Evolutionary conservation across 2,888 invertebrate species (phyloP), one percentile per base, ranked within the genome.

Genomic region (Fragum whitleyi): DNA sequence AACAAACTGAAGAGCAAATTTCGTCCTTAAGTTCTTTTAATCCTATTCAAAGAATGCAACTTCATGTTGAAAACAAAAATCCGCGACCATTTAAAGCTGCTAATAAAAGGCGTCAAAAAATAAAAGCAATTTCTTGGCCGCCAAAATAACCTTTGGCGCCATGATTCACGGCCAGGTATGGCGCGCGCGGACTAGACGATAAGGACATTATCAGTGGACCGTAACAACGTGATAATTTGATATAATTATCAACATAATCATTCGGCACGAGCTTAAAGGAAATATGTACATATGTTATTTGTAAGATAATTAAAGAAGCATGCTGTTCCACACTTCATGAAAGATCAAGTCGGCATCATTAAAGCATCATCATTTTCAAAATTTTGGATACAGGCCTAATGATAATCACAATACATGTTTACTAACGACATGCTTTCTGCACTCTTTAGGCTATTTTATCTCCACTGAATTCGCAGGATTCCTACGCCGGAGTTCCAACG

Each of bases 141-240:
- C 57, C 57, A 26, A 57, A 57, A 57, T 14, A 23, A 23, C 57
- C 2, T 57, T 57, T 57, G 57, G 57, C 57, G 57, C 57, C 57
- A 23, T 26, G 19, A 14, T 47, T 47, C 47, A 6, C 9, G 39
- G 47, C 16, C 16, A 14, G 47, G 16, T 47, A 47, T 47, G 47
- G 47, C 47, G 47, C 47, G 47, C 16, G 39, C 39, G 39, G 39
- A 39, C 39, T 14, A 39, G 39, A 39, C 39, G 39, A 39, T 39
- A 39, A 39, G 39, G 14, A 39, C 6, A 39, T 39, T 39, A 39
- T 39, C 39, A 14, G 53, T 19, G 53, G 19, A 19, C 53, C 7
- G 21, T 11, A 53, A 53, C 21, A 21, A 11, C 19, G 53, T 53
- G 53, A 53, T 53, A 53, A 53, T 53, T 53, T 53, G 53, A 53